These are phyloP conservation scores for Channallabes apus DNA, from an alignment of 2,797 vertebrate genomes.

Conservation along the genomic window DNA sequence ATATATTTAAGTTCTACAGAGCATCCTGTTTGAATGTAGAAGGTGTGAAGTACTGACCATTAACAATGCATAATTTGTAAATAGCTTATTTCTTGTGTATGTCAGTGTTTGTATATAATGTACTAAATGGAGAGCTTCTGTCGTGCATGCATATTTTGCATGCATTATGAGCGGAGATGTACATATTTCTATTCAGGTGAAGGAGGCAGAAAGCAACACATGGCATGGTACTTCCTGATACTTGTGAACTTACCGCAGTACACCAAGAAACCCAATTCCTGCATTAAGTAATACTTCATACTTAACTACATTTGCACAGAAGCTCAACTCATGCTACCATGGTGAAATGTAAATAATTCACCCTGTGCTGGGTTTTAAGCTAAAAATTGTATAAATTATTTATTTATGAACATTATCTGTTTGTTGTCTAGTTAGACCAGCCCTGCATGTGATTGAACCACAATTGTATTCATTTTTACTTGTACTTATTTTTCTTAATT, in stretches of 20 bases:
- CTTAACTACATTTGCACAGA: conserved; percentile 6
- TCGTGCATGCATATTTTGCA: background rate
- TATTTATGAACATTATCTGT: conserved; percentile 27
- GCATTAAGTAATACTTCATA: background rate
- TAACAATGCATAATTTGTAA: conserved; percentile 2
- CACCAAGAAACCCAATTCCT: background rate
- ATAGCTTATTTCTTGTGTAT: background rate
- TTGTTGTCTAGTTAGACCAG: background rate
- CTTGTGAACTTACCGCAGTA: background rate
- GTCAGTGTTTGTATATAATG: background rate
- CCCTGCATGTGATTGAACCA: background rate
- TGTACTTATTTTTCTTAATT: background rate
- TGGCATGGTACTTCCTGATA: conserved; percentile 12
- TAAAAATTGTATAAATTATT: conserved; percentile 27
- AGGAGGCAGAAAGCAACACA: background rate
- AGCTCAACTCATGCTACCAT: background rate
- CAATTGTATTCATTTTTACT: background rate
- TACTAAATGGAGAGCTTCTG: background rate
- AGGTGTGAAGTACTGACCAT: background rate
- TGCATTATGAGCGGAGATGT: background rate
- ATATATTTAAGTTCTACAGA: background rate
- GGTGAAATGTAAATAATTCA: background rate
- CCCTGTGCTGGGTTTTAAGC: background rate
- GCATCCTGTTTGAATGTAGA: background rate
- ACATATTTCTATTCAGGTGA: conserved; percentile 1